Conservation (phyloP, 2,888 invertebrate genomes). For the Patella depressa region DNA sequence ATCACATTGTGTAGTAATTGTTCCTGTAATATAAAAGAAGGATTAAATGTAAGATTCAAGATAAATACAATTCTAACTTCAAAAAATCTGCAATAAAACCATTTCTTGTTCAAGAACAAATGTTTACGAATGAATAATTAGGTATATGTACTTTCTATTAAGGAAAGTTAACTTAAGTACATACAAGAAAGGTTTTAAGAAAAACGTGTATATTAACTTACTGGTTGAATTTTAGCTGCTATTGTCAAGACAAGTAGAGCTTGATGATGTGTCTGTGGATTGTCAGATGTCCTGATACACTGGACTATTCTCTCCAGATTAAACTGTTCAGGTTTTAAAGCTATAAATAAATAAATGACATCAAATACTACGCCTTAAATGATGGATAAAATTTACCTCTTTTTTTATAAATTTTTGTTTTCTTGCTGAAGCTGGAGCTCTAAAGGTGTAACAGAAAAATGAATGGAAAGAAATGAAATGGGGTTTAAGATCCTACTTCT, state of each 20-base stretch:
- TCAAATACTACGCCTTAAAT: no score
- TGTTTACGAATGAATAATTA: no score
- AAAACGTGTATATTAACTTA: slow-evolving; percentile 56
- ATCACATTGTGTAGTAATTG: slow-evolving; percentile 93
- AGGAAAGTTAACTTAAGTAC: not conserved
- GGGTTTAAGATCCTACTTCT: no score
- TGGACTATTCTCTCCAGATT: slow-evolving; percentile 85
- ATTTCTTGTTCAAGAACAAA: no score
- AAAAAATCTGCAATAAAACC: no score
- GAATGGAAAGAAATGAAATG: no score
- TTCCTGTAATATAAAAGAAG: slow-evolving; percentile 53
- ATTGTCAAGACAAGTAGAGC: slow-evolving; percentile 87
- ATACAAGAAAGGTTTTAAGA: not conserved
- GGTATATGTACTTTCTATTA: not conserved
- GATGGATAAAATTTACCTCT: no score
- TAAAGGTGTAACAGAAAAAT: no score
- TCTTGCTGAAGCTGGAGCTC: no score
- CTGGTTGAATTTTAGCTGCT: slow-evolving; percentile 83
- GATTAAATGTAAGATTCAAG: not conserved
- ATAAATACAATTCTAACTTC: not conserved
- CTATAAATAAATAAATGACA: slow-evolving; percentile 2
- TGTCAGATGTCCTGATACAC: slow-evolving; percentile 89
- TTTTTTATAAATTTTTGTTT: no score
- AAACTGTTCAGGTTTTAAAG: slow-evolving; percentile 47
- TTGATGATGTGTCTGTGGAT: slow-evolving; percentile 96